These are phyloP conservation scores for Thaumetopoea pityocampa DNA, from an alignment of 1,140 invertebrate genomes.

Conservation along the genomic window DNA sequence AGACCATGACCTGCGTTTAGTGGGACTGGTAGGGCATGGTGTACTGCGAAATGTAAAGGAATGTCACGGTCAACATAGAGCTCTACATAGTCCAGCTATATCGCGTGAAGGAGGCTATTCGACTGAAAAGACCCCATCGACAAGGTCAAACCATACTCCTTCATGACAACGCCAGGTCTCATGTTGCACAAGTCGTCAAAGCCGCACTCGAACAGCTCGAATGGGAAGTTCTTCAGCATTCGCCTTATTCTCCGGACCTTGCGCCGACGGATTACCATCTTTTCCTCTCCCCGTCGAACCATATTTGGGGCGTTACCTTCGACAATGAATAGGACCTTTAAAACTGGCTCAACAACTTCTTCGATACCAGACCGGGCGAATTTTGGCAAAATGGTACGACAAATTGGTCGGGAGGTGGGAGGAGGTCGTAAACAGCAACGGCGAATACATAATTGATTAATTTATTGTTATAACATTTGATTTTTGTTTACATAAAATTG, in stretches of 20 bases:
- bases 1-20: too few species aligned
- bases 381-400: conserved; percentile 3
- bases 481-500: too few species aligned
- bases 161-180: too few species aligned
- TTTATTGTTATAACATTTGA: too few species aligned
- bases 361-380: conserved; percentile 2
- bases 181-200: too few species aligned
- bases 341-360: conserved; percentile 9
- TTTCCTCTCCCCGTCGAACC: background rate
- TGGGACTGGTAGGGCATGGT: too few species aligned
- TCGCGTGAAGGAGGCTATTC: conserved; percentile 6
- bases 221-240: conserved; percentile 6
- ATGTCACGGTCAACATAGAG: conserved; percentile 7
- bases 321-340: conserved; percentile 1
- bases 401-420: conserved; percentile 7
- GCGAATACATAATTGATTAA: too few species aligned
- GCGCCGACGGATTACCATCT: background rate
- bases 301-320: conserved; percentile 1
- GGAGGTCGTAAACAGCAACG: too few species aligned
- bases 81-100: conserved; percentile 3
- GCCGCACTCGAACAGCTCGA: conserved; percentile 1
- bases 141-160: too few species aligned
- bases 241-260: background rate
- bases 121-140: too few species aligned
- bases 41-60: too few species aligned